phyloP scores from a whole-genome alignment of 2,888 invertebrate species.

The Dynastes hyllus region DNA sequence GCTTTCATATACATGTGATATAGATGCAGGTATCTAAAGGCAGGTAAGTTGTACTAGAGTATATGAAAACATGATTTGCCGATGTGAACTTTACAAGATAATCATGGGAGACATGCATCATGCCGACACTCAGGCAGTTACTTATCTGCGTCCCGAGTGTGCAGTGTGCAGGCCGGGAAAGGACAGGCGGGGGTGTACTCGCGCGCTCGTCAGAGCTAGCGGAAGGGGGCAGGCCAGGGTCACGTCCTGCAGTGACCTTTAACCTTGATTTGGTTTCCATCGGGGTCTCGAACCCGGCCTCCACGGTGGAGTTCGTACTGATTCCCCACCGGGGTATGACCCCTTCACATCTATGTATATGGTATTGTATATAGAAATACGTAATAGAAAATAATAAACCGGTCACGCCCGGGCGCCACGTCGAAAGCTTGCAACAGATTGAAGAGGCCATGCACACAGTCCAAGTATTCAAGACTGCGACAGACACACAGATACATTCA shows the following conservation, averaged over 20 bases:
- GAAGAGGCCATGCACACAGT: slow-evolving; percentile 76
- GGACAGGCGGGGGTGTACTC: slow-evolving; percentile 63
- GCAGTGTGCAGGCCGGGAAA: slow-evolving; percentile 61
- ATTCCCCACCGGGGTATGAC: slow-evolving; percentile 57
- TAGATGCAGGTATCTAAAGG: background rate
- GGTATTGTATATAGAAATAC: slow-evolving; percentile 30
- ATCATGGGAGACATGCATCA: slow-evolving; percentile 62
- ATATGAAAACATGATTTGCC: slow-evolving; percentile 30
- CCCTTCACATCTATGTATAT: slow-evolving; percentile 54
- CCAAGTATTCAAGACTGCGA: slow-evolving; percentile 76
- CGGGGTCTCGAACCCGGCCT: slow-evolving; percentile 77
- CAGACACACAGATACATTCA: slow-evolving; percentile 66
- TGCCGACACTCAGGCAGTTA: slow-evolving; percentile 67
- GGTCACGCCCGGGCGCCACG: slow-evolving; percentile 59
- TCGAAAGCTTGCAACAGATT: slow-evolving; percentile 64
- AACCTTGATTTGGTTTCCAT: slow-evolving; percentile 89
- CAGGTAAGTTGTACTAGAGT: background rate
- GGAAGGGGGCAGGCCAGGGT: slow-evolving; percentile 75
- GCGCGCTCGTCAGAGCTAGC: slow-evolving; percentile 68
- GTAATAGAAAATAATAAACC: slow-evolving; percentile 47
- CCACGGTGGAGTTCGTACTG: slow-evolving; percentile 60
- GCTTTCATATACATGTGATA: slow-evolving; percentile 23
- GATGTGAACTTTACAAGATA: slow-evolving; percentile 28
- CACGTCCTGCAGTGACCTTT: slow-evolving; percentile 83
- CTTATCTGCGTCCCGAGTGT: slow-evolving; percentile 67